Percentiles rank a stretch among this genome's conserved stretches.
These are phyloP conservation scores for Corvus moneduloides DNA, from an alignment of 2,113 vertebrate genomes.

Conservation along the genomic window DNA sequence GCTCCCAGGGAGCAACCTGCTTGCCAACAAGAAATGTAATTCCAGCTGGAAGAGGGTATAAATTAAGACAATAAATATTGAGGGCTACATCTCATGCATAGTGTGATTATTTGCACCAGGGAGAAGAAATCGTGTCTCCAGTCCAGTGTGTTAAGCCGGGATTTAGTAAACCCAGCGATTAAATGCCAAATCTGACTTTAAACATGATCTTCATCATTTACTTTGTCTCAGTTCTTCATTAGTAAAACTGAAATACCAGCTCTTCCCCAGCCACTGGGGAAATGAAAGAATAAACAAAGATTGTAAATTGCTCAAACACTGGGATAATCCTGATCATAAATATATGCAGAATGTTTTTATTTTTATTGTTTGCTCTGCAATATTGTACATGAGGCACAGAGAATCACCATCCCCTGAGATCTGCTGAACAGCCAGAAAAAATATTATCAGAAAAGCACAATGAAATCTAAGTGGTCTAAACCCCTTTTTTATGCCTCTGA, in stretches of 20 bases:
- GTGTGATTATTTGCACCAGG: background rate
- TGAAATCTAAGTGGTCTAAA: slow-evolving; percentile 20
- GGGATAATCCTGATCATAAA: slow-evolving; percentile 40
- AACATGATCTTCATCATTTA: background rate
- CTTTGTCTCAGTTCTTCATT: background rate
- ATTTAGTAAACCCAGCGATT: background rate
- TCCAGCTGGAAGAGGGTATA: background rate
- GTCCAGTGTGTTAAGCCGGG: background rate
- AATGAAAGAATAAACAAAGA: slow-evolving; percentile 51
- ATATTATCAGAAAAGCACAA: background rate
- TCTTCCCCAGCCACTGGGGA: background rate
- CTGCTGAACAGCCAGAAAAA: background rate
- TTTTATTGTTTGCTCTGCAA: slow-evolving; percentile 36
- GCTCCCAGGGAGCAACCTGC: background rate
- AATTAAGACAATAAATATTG: background rate
- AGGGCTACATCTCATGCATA: background rate
- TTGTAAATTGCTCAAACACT: slow-evolving; percentile 36
- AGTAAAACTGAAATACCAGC: background rate
- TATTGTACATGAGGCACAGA: background rate
- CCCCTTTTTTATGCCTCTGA: background rate
- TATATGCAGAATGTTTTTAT: slow-evolving; percentile 55
- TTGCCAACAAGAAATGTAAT: background rate
- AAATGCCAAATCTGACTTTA: background rate
- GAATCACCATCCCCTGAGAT: slow-evolving; percentile 5
- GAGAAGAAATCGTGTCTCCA: background rate